A percentile compares a stretch with the other conserved stretches of the same genome.
Evolutionary conservation across 2,797 vertebrate species (phyloP).

Genomic region (Dendrocincla tyrannina): DNA sequence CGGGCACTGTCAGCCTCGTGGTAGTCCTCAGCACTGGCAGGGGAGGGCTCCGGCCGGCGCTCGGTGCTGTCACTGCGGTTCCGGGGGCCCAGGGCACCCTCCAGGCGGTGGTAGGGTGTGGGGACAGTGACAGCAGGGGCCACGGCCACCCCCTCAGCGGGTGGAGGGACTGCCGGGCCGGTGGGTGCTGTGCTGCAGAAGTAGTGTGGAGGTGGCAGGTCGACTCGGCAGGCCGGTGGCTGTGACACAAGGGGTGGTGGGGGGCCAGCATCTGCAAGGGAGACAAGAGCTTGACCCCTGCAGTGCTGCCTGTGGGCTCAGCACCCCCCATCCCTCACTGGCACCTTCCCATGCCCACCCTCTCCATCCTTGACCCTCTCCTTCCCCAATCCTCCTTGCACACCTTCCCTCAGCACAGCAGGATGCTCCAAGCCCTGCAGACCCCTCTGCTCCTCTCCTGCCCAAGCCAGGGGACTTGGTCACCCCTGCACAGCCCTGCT

Average conservation of each 20-base stretch:
- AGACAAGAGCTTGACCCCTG: not conserved
- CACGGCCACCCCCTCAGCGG: conserved; percentile 70
- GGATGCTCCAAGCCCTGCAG: fast-evolving
- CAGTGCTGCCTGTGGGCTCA: not conserved
- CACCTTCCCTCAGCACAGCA: not conserved
- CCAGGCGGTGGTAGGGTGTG: conserved; percentile 80
- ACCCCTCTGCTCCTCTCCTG: not conserved
- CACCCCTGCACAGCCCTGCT: not conserved
- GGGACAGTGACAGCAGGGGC: conserved; percentile 77
- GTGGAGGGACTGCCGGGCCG: conserved; percentile 62
- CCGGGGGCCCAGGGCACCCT: conserved; percentile 79
- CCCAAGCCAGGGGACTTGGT: fast-evolving
- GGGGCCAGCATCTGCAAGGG: conserved; percentile 75
- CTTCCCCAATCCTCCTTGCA: not conserved
- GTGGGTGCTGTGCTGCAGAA: conserved; percentile 75
- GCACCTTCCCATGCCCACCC: not conserved
- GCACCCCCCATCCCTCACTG: fast-evolving
- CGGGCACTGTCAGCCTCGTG: conserved; percentile 86
- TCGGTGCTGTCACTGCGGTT: conserved; percentile 91
- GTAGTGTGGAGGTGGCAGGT: conserved; percentile 82
- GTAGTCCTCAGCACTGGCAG: conserved; percentile 82
- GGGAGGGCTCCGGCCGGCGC: conserved; percentile 84
- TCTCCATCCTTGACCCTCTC: not conserved
- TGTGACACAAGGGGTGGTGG: conserved; percentile 72
- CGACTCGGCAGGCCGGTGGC: conserved; percentile 80